phyloP scores from a whole-genome alignment of 1,140 invertebrate species.

The Procambarus clarkii region DNA sequence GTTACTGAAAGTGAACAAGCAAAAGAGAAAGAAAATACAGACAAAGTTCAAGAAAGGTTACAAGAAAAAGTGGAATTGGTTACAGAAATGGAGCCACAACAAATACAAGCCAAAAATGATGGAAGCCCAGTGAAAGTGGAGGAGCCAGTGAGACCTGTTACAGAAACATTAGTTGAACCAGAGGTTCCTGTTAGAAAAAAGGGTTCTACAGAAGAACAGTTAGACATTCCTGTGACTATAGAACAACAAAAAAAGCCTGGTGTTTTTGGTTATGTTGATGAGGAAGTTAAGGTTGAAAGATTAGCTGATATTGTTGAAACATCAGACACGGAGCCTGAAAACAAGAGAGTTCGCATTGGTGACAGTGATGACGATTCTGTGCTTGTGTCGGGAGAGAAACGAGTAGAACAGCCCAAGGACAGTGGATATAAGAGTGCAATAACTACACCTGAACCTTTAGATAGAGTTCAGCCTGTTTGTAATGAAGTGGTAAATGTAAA shows the following conservation, averaged over 20 bases:
- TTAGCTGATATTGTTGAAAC: conserved; percentile 67
- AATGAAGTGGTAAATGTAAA: conserved; percentile 54
- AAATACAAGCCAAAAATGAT: background rate
- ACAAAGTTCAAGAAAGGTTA: conserved; percentile 5
- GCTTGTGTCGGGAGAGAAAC: conserved; percentile 13
- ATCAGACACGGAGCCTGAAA: conserved; percentile 63
- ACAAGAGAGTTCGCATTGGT: conserved; percentile 57
- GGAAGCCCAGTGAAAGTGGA: background rate
- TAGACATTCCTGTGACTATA: background rate
- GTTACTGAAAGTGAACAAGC: background rate
- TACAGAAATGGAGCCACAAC: background rate
- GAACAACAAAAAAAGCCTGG: conserved; percentile 25
- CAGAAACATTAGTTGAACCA: background rate
- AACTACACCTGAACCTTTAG: conserved; percentile 71
- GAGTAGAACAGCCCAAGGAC: conserved; percentile 72
- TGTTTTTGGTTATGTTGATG: conserved; percentile 52
- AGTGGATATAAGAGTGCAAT: conserved; percentile 73
- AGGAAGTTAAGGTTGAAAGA: conserved; percentile 59
- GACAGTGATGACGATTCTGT: conserved; percentile 68
- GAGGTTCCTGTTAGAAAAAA: conserved; percentile 11
- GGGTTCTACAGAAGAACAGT: background rate
- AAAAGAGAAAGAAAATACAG: background rate
- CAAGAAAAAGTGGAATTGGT: background rate
- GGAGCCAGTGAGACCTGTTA: background rate
- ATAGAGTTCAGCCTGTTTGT: conserved; percentile 53